Evolutionary conservation across 2,888 invertebrate genomes (phyloP), one percentile per base, ranked within the genome.

Genomic region (Hoplodrina ambigua): DNA sequence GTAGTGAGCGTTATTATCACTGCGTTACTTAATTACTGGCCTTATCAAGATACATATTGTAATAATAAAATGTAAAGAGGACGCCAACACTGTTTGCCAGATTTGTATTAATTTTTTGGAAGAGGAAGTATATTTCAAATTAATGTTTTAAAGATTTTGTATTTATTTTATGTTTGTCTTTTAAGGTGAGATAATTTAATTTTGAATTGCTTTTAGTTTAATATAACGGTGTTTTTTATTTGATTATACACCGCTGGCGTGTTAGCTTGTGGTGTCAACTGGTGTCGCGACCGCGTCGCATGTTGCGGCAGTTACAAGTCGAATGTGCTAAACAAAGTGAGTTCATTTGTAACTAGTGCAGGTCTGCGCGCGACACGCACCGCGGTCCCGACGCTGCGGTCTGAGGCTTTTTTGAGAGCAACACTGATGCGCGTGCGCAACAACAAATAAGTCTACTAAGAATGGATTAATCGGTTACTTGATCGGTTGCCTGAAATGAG

Each of bases 1-100:
- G 1, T 25, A n/a, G 55, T 50, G 19, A 41, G 41, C 13, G 41
- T 17, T 25, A 19, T 58, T 44, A n/a, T 64, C 49, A 33, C 59
- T 25, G 17, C 17, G 30, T 53, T 37, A 57, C 33, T 50, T 46
- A 59, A 53, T 74, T 74, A 78, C 78, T 67, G 78, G 60, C 20
- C 13, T 75, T 78, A 78, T 75, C 75, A 78, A 78, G 49, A 60
- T 54, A 63, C 11, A 53, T 50, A 41, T 19, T 25, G 15, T 57
- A 54, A 49, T 41, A 71, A 19, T 19, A 37, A 20, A 46, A n/a
- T 1, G 11, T 61, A 59, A n/a, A 58, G 15, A 37, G 33, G 15
- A 55, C 52, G 77, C 70, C 50, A 71, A 70, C 60, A 53, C 15
- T 57, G 20, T 41, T 41, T 55, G 70, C 44, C 49, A 58, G 19